Base-by-base conservation (phyloP, 1,140 invertebrate species). In the Papilio xuthus region DNA sequence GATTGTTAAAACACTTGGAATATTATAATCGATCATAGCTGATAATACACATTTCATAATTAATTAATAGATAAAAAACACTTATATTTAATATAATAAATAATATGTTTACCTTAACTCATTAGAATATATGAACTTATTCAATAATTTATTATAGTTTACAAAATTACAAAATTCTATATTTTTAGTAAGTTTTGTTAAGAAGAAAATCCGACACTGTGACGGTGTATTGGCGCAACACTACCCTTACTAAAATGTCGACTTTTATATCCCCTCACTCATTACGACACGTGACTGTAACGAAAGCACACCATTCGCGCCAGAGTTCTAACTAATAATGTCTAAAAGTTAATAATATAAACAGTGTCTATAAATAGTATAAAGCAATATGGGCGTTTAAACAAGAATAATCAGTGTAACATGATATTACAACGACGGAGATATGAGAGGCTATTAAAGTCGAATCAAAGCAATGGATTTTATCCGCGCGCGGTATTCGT, bases 1-100 rank as follows among this genome's bases (percentile, higher is more conserved):
- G 53, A 76, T 76, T 60, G 18, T 72, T 56, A 60, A 76, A 63
- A 63, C 37, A 76, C 15, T 76, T 60, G n/a, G 74, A 63, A 76
- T 56, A n/a, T 60, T 76, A 76, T 56, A 76, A 76, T 60, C 41
- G 74, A 76, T 32, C 26, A 42, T 10, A 13, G n/a, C 42, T 42
- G 74, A 76, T 76, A 76, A 60, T 9, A 75, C 32, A 37, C 4
- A 28, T 32, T 67, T 20, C 13, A 15, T 32, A 15, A 67, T 67
- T 28, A 1, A 67, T 28, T 28, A 13, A 28, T 8, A 15, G 1
- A 28, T 15, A 10, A 67, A 28, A 13, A 12, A 60, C 0, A 4
- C 13, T n/a, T 1, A 53, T 4, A 18, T 4, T 18, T 53, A 6
- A n/a, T 13, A 53, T n/a, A 18, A 53, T 4, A 53, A 4, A 8